phyloP scores from a whole-genome alignment of 2,888 invertebrate genomes.

The Cosmia trapezina region DNA sequence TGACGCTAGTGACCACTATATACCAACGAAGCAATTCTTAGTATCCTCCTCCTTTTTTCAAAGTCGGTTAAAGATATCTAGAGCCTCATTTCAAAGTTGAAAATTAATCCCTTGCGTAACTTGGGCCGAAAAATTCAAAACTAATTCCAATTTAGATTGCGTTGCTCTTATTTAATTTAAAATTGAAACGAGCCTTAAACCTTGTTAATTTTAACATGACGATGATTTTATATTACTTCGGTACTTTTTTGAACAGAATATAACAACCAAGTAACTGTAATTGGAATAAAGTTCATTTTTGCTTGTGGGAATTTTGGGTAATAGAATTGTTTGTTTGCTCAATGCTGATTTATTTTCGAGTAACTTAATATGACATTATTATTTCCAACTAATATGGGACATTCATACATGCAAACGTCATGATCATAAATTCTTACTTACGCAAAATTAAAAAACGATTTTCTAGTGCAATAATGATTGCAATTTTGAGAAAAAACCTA shows the following conservation, averaged over 20 bases:
- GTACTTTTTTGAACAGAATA: neutral
- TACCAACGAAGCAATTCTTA: neutral
- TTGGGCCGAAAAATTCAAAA: neutral
- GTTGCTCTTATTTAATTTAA: neutral
- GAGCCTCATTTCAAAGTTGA: neutral
- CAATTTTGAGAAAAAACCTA: too few relatives aligned
- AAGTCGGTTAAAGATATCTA: neutral
- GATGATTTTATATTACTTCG: neutral
- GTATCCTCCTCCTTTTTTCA: neutral
- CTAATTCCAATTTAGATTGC: slow-evolving; percentile 8
- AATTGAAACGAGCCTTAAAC: neutral
- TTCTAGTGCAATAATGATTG: too few relatives aligned
- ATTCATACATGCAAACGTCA: neutral
- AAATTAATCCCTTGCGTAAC: slow-evolving; percentile 1
- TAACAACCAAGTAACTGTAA: neutral
- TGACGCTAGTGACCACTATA: neutral
- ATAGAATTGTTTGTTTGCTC: neutral
- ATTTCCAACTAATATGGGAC: neutral
- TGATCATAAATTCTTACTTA: too few relatives aligned
- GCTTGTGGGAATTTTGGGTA: too few relatives aligned
- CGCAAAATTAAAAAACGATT: too few relatives aligned
- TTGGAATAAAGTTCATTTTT: neutral
- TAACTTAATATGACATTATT: neutral
- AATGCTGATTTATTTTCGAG: neutral
- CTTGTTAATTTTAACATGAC: neutral